Conservation (phyloP, 2,888 invertebrate genomes). For the Troides oblongomaculatus region DNA sequence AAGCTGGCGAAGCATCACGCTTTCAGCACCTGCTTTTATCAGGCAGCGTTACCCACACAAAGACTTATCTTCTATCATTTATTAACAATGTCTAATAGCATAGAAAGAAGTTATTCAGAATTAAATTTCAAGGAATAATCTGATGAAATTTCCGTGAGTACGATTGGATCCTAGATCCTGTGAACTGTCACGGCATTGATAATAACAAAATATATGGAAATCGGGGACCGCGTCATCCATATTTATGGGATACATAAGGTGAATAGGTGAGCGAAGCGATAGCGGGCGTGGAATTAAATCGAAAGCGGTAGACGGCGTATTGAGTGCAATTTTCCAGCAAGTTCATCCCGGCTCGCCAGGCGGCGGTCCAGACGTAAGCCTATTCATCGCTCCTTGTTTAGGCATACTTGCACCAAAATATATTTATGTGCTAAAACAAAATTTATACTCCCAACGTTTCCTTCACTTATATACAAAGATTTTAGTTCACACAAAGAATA, state of each 20-base stretch:
- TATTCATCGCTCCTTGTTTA: slow-evolving; percentile 24
- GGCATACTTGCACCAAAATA: slow-evolving; percentile 8
- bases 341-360: slow-evolving; percentile 41
- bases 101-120: no score
- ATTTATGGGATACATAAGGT: slow-evolving; percentile 34
- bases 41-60: neutral
- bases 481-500: neutral
- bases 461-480: neutral
- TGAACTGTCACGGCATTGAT: neutral
- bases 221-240: slow-evolving; percentile 35
- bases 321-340: slow-evolving; percentile 67
- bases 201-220: slow-evolving; percentile 19
- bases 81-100: no score
- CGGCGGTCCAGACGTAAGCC: slow-evolving; percentile 35
- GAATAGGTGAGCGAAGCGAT: slow-evolving; percentile 38
- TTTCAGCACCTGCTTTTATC: slow-evolving; percentile 12
- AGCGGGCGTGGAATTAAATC: slow-evolving; percentile 56
- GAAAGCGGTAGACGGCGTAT: slow-evolving; percentile 49
- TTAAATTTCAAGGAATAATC: no score
- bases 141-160: no score
- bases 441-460: neutral
- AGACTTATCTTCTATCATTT: no score
- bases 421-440: neutral
- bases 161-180: no score
- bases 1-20: slow-evolving; percentile 49